A percentile compares a stretch with the other conserved stretches of the same genome.
phyloP scores from a whole-genome alignment of 1,140 invertebrate species.

The Platorchestia sp. region DNA sequence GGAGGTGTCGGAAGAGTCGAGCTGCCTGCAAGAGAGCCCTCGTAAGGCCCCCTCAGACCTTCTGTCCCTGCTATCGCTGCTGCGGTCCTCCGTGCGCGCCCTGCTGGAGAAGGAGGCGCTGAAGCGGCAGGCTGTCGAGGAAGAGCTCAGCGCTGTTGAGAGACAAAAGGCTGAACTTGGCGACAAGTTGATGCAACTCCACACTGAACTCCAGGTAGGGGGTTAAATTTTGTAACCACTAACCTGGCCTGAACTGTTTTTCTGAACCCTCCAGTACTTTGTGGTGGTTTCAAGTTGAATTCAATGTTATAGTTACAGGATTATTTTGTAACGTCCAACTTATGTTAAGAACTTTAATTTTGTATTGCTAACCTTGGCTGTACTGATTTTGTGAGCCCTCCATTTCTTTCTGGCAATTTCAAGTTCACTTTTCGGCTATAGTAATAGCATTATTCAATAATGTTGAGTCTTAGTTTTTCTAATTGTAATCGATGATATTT shows the following conservation, averaged over 20 bases:
- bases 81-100: background rate
- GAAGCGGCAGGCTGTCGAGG: background rate
- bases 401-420: too few species aligned
- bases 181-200: background rate
- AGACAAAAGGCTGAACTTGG: background rate
- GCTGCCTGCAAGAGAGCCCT: background rate
- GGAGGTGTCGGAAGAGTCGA: slow-evolving; percentile 21
- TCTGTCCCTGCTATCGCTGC: background rate
- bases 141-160: background rate
- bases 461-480: too few species aligned
- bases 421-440: too few species aligned
- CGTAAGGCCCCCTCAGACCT: background rate
- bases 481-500: too few species aligned
- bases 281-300: too few species aligned
- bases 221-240: background rate
- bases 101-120: slow-evolving; percentile 4
- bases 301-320: too few species aligned
- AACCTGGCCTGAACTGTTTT: background rate
- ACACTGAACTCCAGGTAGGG: slow-evolving; percentile 1
- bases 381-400: too few species aligned
- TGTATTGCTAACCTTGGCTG: too few species aligned
- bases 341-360: too few species aligned
- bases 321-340: too few species aligned
- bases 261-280: background rate
- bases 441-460: too few species aligned